These are phyloP conservation scores for Drosophila melanosoma DNA, from an alignment of 2,888 invertebrate genomes.

Conservation along the genomic window DNA sequence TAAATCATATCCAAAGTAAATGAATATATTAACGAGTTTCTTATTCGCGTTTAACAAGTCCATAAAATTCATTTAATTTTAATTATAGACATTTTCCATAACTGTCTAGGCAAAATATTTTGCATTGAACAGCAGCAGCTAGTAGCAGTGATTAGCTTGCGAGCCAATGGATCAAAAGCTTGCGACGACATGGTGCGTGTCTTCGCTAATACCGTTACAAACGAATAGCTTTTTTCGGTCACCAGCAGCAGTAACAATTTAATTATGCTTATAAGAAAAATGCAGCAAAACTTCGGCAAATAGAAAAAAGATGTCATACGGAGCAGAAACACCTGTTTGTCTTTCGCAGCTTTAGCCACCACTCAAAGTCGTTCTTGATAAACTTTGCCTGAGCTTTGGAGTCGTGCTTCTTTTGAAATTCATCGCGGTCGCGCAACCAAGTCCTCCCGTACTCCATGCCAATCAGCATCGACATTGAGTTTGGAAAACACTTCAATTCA, in stretches of 20 bases:
- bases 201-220: conserved; percentile 38
- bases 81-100: neutral
- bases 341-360: conserved; percentile 69
- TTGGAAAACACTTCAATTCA: conserved; percentile 39
- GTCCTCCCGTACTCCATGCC: conserved; percentile 69
- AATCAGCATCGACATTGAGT: conserved; percentile 56
- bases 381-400: conserved; percentile 44
- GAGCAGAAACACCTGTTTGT: conserved; percentile 56
- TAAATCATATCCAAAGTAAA: neutral
- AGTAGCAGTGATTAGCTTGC: neutral
- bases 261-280: neutral
- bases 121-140: conserved; percentile 15
- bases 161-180: conserved; percentile 40
- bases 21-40: neutral
- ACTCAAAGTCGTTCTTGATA: conserved; percentile 70
- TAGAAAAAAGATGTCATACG: conserved; percentile 24
- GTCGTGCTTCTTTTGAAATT: conserved; percentile 31
- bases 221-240: conserved; percentile 10
- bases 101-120: conserved; percentile 12
- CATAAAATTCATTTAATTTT: neutral
- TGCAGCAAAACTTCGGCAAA: conserved; percentile 1
- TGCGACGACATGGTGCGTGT: conserved; percentile 22
- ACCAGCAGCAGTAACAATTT: neutral
- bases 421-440: conserved; percentile 68
- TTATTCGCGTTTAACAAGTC: neutral